These are phyloP conservation scores for Zygogramma bicolorata DNA, from an alignment of 2,888 invertebrate genomes.

Conservation along the genomic window DNA sequence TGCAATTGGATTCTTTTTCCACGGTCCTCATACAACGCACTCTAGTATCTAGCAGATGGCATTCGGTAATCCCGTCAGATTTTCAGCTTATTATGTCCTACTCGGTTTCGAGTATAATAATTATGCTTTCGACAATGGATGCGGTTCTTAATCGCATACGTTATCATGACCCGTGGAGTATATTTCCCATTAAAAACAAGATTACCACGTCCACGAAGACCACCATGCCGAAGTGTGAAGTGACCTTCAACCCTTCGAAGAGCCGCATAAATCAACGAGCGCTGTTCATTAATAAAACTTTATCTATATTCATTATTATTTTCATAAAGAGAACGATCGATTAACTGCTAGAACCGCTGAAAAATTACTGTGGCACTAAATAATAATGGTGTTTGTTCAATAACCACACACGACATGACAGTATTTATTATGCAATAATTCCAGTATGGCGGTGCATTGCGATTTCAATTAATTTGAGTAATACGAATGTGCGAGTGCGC, in stretches of 20 bases:
- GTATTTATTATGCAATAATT: conserved; percentile 28
- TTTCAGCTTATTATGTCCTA: too few species aligned
- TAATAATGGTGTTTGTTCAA: conserved; percentile 29
- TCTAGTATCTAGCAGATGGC: too few species aligned
- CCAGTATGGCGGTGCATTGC: conserved; percentile 14
- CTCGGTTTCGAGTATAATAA: neutral
- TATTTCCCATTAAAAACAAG: neutral
- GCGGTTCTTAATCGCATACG: neutral
- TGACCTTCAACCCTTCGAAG: conserved; percentile 2
- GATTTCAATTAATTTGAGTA: conserved; percentile 28
- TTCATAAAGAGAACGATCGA: conserved; percentile 37
- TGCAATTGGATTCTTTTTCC: too few species aligned
- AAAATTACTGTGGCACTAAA: conserved; percentile 27
- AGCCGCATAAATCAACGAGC: conserved; percentile 24
- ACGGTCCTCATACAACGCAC: too few species aligned
- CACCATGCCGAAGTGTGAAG: conserved; percentile 4
- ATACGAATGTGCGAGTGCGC: neutral
- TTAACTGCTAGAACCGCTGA: conserved; percentile 33
- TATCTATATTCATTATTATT: conserved; percentile 38
- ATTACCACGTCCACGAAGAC: neutral
- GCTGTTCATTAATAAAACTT: conserved; percentile 26
- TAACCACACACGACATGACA: conserved; percentile 8
- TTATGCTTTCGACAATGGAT: neutral
- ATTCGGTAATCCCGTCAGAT: too few species aligned
- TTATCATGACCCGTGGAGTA: neutral